phyloP scores from a whole-genome alignment of 2,113 vertebrate genomes.

The Lipotes vexillifer region DNA sequence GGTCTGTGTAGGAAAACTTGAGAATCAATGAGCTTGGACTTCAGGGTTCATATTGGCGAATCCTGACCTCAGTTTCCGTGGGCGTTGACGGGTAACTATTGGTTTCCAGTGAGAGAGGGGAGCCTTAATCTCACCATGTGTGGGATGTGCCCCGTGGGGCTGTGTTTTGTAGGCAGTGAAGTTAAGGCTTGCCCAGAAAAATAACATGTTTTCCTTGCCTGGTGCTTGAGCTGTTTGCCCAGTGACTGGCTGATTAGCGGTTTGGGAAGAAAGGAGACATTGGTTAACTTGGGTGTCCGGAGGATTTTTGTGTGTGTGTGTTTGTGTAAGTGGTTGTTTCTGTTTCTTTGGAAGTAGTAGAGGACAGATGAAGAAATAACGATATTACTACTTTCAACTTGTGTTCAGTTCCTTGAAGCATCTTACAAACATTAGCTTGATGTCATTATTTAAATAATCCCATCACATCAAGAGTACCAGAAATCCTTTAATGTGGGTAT shows the following conservation, averaged over 20 bases:
- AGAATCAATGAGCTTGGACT: background rate
- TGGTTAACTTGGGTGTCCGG: constrained; percentile 52
- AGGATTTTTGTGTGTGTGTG: constrained; percentile 35
- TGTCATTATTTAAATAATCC: background rate
- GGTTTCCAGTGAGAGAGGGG: constrained; percentile 75
- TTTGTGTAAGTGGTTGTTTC: constrained; percentile 56
- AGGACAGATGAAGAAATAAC: constrained; percentile 45
- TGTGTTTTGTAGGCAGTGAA: constrained; percentile 71
- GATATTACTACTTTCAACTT: background rate
- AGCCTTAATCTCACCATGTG: constrained; percentile 70
- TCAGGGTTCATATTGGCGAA: background rate
- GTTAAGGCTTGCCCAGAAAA: constrained; percentile 78
- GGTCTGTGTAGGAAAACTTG: background rate
- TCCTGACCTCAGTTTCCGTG: constrained; percentile 63
- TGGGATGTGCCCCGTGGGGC: constrained; percentile 71
- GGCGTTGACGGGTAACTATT: constrained; percentile 74
- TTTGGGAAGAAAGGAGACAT: constrained; percentile 64
- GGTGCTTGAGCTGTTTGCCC: constrained; percentile 63
- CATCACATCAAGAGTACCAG: background rate
- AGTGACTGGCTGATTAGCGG: constrained; percentile 63
- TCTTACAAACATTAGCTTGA: background rate
- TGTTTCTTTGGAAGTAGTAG: constrained; percentile 62
- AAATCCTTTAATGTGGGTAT: background rate
- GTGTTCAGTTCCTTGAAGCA: background rate
- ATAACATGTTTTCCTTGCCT: constrained; percentile 74